Evolutionary conservation across 2,113 vertebrate genomes (phyloP).

Genomic region (Lipophrys pholis): DNA sequence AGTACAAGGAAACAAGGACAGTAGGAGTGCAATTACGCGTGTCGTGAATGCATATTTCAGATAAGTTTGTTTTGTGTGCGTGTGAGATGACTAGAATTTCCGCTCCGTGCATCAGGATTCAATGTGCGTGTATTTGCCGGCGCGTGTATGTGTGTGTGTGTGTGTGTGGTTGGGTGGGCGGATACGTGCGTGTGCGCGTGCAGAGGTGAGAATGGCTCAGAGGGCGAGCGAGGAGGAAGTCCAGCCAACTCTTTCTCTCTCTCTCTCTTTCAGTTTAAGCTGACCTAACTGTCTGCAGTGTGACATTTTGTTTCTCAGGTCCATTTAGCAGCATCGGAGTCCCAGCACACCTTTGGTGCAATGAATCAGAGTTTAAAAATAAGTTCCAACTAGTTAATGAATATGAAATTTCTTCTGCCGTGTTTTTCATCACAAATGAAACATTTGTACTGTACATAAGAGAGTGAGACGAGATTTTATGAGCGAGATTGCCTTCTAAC

Average conservation of each 20-base stretch:
- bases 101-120: conserved; percentile 1
- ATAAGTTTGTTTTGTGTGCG: conserved; percentile 21
- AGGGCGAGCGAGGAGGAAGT: conserved; percentile 1
- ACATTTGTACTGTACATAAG: conserved; percentile 5
- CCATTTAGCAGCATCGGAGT: conserved; percentile 35
- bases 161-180: neutral
- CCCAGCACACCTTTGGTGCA: conserved; percentile 16
- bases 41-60: conserved; percentile 25
- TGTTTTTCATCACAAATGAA: conserved; percentile 15
- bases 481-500: conserved; percentile 6
- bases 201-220: conserved; percentile 26
- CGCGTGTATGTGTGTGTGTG: neutral
- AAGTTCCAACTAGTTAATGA: conserved; percentile 13
- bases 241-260: neutral
- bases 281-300: conserved; percentile 19
- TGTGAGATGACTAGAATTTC: conserved; percentile 4
- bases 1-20: conserved; percentile 17
- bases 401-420: conserved; percentile 17
- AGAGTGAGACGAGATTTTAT: conserved; percentile 22
- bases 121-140: too few species aligned
- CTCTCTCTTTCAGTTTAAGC: conserved; percentile 24
- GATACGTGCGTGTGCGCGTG: neutral
- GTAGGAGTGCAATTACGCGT: conserved; percentile 31
- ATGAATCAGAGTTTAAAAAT: conserved; percentile 16
- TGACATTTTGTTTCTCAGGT: conserved; percentile 27